Evolutionary conservation across 2,888 invertebrate species (phyloP), one percentile per base, ranked within the genome.

Genomic region (Tachystola acroxantha): DNA sequence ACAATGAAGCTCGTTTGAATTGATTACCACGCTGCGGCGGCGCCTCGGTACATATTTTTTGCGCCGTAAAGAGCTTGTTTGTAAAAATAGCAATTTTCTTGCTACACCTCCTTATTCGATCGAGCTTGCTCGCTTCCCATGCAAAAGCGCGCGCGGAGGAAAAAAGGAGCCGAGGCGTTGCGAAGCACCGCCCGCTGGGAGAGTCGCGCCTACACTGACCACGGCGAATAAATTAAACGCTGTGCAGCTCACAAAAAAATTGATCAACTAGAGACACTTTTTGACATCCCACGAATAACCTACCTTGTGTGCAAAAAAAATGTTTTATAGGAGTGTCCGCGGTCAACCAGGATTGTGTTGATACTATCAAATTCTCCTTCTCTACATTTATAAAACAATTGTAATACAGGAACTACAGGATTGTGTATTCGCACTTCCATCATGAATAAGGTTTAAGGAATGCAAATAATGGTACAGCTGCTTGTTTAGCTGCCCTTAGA

Each of bases 11-110:
- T 63, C 57, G 64, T 71, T 73, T 70, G 66, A 76, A 76, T 74
- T 64, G 70, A 74, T 71, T 73, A 70, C 68, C 48, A 53, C 56
- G 57, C 54, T 60, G 66, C 62, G 64, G 66, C 62, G 64, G 66
- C 62, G 64, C 64, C 59, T 52, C 56, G 49, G 47, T 61, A 64
- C 60, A 63, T 51, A 67, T 64, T 76, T 74, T 71, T 77, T 70
- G 61, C 57, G 36, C 50, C 49, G 53, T 63, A 64, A 64, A 63
- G 60, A 62, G 70, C 68, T 74, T 71, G 70, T 77, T 76, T 73
- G 69, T 70, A 68, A 71, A 71, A 73, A 70, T 71, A 68, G 65
- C 66, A 72, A 73, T 74, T 74, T 75, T 71, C 70, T 73, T 69
- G 61, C 61, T 65, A 63, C 64, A 57, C 61, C 67, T 62, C 54